These are phyloP conservation scores for Megalurothrips usitatus DNA, from an alignment of 2,888 invertebrate species.

Conservation along the genomic window DNA sequence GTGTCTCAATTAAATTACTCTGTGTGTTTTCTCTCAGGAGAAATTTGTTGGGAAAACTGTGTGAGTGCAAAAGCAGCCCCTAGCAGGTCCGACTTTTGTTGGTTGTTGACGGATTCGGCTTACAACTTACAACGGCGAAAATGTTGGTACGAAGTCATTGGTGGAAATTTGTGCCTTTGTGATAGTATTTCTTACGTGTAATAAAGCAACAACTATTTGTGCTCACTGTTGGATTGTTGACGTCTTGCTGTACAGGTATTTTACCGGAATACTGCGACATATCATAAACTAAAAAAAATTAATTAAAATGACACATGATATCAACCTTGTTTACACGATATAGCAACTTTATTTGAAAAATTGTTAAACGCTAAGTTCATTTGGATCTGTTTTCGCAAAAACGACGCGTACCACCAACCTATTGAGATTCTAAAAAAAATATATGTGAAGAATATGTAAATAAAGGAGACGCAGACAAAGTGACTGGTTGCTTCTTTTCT, in stretches of 20 bases:
- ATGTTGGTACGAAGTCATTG: background rate
- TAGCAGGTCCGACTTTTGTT: background rate
- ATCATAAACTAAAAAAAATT: slow-evolving; percentile 2
- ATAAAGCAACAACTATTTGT: background rate
- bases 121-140: background rate
- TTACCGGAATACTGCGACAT: background rate
- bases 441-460: background rate
- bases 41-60: background rate
- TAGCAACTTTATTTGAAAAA: background rate
- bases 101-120: background rate
- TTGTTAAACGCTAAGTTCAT: background rate
- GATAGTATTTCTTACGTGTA: background rate
- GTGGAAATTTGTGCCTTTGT: slow-evolving; percentile 6
- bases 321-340: background rate
- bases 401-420: background rate
- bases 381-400: background rate
- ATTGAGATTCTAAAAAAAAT: background rate
- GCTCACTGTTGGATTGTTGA: background rate
- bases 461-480: background rate
- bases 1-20: background rate
- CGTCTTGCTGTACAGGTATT: background rate
- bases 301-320: background rate
- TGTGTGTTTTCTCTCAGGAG: background rate
- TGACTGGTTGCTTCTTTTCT: background rate
- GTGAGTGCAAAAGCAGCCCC: background rate